Conservation (phyloP, 2,113 vertebrate species). For the Tachysurus fulvidraco region DNA sequence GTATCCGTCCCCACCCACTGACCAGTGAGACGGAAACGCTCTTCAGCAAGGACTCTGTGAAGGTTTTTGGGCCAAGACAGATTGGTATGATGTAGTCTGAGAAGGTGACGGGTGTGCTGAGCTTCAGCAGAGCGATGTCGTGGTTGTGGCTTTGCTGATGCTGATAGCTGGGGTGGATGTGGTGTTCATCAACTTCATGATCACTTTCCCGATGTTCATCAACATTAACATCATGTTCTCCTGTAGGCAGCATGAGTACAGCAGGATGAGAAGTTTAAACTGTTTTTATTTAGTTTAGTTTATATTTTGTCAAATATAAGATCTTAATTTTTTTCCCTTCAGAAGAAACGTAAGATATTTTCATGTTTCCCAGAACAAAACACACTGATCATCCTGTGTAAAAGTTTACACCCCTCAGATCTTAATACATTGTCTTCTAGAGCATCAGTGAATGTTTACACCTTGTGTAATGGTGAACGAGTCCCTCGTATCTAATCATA, state of each 20-base stretch:
- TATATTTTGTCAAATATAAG: too few species aligned
- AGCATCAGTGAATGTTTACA: too few species aligned
- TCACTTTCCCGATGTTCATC: constrained; percentile 74
- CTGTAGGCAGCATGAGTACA: constrained; percentile 61
- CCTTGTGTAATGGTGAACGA: too few species aligned
- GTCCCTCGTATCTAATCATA: too few species aligned
- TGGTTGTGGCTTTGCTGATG: constrained; percentile 72
- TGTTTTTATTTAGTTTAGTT: too few species aligned
- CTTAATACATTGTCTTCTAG: too few species aligned
- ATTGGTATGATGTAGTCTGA: constrained; percentile 79
- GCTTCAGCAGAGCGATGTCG: constrained; percentile 87
- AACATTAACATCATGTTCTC: constrained; percentile 74
- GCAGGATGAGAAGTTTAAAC: too few species aligned
- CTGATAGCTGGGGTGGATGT: constrained; percentile 73
- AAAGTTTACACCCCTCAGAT: too few species aligned
- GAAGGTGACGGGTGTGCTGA: constrained; percentile 70
- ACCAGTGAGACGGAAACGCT: constrained; percentile 70
- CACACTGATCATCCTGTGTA: too few species aligned
- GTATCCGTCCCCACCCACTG: constrained; percentile 84
- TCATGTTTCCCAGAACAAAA: too few species aligned
- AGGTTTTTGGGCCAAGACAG: constrained; percentile 83
- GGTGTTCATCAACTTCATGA: constrained; percentile 66
- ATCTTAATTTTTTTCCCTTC: too few species aligned
- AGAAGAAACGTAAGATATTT: too few species aligned
- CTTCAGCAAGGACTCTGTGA: constrained; percentile 78